Base-by-base conservation (phyloP, 2,888 invertebrate genomes). In the Mycalesis mineus region DNA sequence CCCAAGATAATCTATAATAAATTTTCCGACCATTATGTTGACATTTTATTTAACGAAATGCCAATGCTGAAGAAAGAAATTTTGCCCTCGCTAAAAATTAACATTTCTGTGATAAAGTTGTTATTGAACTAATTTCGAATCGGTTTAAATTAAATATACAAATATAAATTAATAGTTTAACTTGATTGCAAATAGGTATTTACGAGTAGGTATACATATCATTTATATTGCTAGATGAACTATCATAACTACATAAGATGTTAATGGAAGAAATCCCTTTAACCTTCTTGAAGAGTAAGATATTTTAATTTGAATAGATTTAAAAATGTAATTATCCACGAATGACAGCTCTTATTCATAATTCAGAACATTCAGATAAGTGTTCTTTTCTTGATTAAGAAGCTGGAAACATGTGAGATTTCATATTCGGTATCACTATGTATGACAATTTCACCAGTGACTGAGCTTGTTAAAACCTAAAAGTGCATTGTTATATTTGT, bases 381-480 rank as follows among this genome's bases (percentile, higher is more conserved):
- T 4, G 22, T 22, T 22, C 5, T 2, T 4, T 22, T 22, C 5
- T 22, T 22, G 5, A 22, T 22, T 22, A 4, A 22, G 22, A 22
- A 2, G 5, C 22, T 22, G 3, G 5, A 22, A 48, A 15, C 15
- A 48, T 48, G 47, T 15, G 33, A 33, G 5, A 15, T 33, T 11
- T 8, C 17, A 17, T 17, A 22, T 1, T 9, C 31, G 17, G 15
- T 42, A n/a, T 5, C 22, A 37, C 47, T 39, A 42, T 56, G 22
- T 40, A 45, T 22, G 9, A 47, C 5, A 29, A 22, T 37, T 57
- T 14, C 4, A 57, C 7, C 22, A 47, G 56, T 57, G 44, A 52
- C 37, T 57, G 31, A 50, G 41, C 29, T 39, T 40, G 40, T 53
- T 53, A n/a, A 13, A 33, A 31, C 9, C 9, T 37, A 45, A 36